Evolutionary conservation across 2,797 vertebrate species (phyloP).

Genomic region (Macropodus opercularis): DNA sequence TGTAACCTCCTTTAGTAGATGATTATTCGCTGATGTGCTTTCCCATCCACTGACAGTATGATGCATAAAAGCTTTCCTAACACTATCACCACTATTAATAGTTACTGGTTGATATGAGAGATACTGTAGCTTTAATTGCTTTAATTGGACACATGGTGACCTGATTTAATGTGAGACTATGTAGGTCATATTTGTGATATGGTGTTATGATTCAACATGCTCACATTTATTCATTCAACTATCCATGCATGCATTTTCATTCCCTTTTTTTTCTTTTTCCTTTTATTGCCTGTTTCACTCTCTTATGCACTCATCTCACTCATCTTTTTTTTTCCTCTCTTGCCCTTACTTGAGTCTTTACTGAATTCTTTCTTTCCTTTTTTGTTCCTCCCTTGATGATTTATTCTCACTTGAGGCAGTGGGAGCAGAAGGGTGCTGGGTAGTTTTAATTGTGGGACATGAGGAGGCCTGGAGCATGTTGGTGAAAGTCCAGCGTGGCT

Average conservation of each 20-base stretch:
- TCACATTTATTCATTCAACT: constrained; percentile 58
- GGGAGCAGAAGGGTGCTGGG: constrained; percentile 40
- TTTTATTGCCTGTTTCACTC: not conserved
- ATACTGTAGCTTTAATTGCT: constrained; percentile 48
- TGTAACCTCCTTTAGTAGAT: constrained; percentile 23
- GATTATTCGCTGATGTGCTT: not conserved
- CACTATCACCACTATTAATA: not conserved
- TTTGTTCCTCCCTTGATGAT: constrained; percentile 20
- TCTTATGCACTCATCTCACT: constrained; percentile 3
- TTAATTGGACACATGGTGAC: constrained; percentile 45
- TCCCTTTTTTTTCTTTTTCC: not conserved
- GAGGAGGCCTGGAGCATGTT: constrained; percentile 58
- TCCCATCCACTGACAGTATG: constrained; percentile 10
- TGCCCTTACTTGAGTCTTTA: not conserved
- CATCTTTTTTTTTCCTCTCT: not conserved
- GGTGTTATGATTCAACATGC: constrained; percentile 63
- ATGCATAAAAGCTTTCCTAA: constrained; percentile 10
- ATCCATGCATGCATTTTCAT: constrained; percentile 49
- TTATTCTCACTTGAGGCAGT: constrained; percentile 35
- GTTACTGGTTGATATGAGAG: constrained; percentile 7
- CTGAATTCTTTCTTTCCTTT: not conserved
- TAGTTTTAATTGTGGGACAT: constrained; percentile 54
- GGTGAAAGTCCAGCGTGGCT: constrained; percentile 49
- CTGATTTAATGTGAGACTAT: constrained; percentile 55
- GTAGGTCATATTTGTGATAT: constrained; percentile 67